Conservation (phyloP, 2,888 invertebrate species). For the Eupsilia transversa region DNA sequence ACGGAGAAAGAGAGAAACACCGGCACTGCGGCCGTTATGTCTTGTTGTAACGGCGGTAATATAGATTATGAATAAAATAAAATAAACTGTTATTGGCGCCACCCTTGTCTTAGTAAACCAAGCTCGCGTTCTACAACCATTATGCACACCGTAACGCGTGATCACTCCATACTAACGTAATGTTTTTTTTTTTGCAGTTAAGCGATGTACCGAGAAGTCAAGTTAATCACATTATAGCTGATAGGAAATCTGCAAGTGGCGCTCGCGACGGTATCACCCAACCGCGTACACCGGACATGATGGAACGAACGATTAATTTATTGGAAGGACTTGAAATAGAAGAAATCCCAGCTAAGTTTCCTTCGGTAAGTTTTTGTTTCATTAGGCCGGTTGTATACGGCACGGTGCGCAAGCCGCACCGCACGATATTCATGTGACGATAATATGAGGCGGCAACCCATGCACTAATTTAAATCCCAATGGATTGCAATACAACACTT, state of each 20-base stretch:
- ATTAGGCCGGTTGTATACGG: background rate
- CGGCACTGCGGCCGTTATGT: too few species aligned
- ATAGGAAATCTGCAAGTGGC: background rate
- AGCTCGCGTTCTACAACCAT: too few species aligned
- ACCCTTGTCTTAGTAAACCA: too few species aligned
- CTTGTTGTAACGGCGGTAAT: too few species aligned
- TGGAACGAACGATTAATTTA: background rate
- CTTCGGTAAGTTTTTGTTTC: conserved; percentile 4
- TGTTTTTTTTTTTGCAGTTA: background rate
- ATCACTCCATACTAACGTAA: too few species aligned
- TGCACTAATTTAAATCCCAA: background rate
- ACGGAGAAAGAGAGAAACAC: too few species aligned
- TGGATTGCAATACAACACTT: background rate
- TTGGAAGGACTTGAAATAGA: background rate
- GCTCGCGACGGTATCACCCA: too few species aligned
- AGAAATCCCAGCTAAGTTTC: background rate
- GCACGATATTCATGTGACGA: background rate
- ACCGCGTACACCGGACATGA: background rate
- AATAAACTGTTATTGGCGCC: too few species aligned
- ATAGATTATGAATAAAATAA: too few species aligned
- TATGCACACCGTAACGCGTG: too few species aligned
- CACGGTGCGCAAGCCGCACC: background rate
- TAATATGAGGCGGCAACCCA: background rate
- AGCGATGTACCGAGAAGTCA: background rate
- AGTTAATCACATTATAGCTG: background rate